Conservation (phyloP, 2,888 invertebrate species). For the Campaea margaritaria region DNA sequence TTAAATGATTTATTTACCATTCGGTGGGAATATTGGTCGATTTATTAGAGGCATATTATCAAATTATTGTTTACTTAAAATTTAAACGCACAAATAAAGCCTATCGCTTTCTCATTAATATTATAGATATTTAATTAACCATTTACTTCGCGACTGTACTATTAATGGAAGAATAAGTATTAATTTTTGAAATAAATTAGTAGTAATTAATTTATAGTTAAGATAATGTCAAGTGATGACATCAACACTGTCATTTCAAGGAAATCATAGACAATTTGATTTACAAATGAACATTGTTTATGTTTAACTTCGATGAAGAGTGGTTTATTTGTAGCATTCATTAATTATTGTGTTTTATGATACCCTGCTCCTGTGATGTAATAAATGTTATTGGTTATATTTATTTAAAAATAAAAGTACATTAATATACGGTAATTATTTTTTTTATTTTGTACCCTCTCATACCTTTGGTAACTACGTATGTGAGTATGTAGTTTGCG, state of each 20-base stretch:
- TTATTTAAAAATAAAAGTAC: conserved; percentile 85
- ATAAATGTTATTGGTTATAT: conserved; percentile 86
- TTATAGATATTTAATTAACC: conserved; percentile 34
- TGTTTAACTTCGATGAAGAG: conserved; percentile 48
- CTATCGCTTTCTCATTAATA: conserved; percentile 35
- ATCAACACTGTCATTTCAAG: conserved; percentile 48
- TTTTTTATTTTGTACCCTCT: conserved; percentile 37
- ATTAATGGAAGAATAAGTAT: conserved; percentile 53
- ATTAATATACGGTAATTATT: conserved; percentile 72
- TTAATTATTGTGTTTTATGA: conserved; percentile 79
- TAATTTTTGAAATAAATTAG: conserved; percentile 64
- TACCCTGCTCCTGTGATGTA: conserved; percentile 85
- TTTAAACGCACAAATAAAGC: conserved; percentile 37
- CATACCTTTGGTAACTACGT: no score
- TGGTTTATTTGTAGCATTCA: conserved; percentile 61
- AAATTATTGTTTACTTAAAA: conserved; percentile 22
- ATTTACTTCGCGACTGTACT: conserved; percentile 39
- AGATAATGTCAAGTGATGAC: conserved; percentile 78
- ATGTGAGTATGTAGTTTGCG: no score
- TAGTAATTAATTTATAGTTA: conserved; percentile 62
- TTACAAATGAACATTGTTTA: conserved; percentile 45
- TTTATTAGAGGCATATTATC: conserved; percentile 1
- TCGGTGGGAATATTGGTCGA: background rate
- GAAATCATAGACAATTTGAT: conserved; percentile 39
- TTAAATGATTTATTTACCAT: background rate